These are phyloP conservation scores for Plectus sambesii DNA, from an alignment of 1,140 invertebrate genomes.

Conservation along the genomic window DNA sequence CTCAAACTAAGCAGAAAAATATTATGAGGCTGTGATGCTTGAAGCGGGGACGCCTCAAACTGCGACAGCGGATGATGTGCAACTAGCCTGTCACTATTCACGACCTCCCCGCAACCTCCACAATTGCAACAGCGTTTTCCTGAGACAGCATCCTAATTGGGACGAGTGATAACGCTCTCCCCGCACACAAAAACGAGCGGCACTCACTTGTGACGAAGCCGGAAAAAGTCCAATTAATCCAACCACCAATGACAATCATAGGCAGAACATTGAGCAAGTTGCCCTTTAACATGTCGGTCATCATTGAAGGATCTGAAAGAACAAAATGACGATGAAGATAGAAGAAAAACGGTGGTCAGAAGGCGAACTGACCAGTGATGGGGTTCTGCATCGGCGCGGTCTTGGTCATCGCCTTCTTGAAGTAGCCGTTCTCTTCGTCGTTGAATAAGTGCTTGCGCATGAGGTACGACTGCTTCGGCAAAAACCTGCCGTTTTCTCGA, in stretches of 20 bases:
- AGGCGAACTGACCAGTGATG: too few relatives aligned
- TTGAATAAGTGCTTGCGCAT: constrained; percentile 91
- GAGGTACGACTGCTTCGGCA: constrained; percentile 85
- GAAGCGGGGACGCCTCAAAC: too few relatives aligned
- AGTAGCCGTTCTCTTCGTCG: constrained; percentile 79
- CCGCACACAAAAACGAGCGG: too few relatives aligned
- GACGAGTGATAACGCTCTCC: too few relatives aligned
- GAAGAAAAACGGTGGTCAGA: constrained; percentile 9
- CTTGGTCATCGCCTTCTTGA: constrained; percentile 73
- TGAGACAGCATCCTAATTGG: too few relatives aligned
- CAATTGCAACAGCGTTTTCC: too few relatives aligned
- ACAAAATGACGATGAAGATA: constrained; percentile 19
- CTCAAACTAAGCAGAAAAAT: too few relatives aligned
- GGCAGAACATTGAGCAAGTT: constrained; percentile 92
- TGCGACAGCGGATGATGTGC: too few relatives aligned
- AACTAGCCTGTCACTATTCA: too few relatives aligned
- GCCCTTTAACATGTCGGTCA: constrained; percentile 98
- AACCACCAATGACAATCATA: constrained; percentile 95
- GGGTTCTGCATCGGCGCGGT: too few relatives aligned
- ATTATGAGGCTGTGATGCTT: too few relatives aligned
- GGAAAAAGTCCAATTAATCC: constrained; percentile 99
- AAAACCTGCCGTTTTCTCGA: constrained; percentile 89
- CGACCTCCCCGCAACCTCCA: too few relatives aligned
- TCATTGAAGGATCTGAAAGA: constrained; percentile 72
- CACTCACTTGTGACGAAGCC: constrained; percentile 89